Percentiles rank a stretch among this genome's conserved stretches.
phyloP scores from a whole-genome alignment of 1,140 invertebrate species.

The Drosophila tsacasi region DNA sequence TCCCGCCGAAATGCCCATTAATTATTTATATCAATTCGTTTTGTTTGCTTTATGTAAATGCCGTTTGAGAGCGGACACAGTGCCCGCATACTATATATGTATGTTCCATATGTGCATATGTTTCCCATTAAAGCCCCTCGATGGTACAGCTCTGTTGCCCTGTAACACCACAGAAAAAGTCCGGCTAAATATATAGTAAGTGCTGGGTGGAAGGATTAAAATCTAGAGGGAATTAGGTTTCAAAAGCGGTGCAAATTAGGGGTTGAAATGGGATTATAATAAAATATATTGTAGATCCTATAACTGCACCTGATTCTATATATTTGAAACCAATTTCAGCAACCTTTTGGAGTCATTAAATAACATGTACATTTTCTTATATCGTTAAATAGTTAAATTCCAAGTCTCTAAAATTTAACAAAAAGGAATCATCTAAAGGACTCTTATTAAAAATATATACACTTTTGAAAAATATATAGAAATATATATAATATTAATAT shows the following conservation, averaged over 20 bases:
- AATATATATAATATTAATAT: background rate
- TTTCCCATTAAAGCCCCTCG: conserved; percentile 2
- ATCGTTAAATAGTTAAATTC: background rate
- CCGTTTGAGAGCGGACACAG: conserved; percentile 21
- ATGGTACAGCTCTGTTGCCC: background rate
- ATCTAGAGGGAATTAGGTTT: background rate
- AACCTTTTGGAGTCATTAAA: background rate
- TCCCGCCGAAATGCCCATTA: conserved; percentile 52
- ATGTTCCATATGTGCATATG: conserved; percentile 5
- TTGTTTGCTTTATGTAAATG: conserved; percentile 55
- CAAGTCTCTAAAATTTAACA: background rate
- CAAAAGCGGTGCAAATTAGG: background rate
- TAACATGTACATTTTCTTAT: no score
- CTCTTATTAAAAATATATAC: background rate
- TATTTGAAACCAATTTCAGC: background rate
- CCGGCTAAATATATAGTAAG: background rate
- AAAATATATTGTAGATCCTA: background rate
- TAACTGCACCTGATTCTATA: background rate
- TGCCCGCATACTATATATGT: background rate
- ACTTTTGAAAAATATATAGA: background rate
- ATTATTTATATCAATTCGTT: conserved; percentile 62
- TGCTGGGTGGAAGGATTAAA: background rate
- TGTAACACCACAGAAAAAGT: background rate
- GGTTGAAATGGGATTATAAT: no score
- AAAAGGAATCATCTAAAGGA: background rate